Evolutionary conservation across 2,113 vertebrate species (phyloP).

Genomic region (Dicaeum eximium): DNA sequence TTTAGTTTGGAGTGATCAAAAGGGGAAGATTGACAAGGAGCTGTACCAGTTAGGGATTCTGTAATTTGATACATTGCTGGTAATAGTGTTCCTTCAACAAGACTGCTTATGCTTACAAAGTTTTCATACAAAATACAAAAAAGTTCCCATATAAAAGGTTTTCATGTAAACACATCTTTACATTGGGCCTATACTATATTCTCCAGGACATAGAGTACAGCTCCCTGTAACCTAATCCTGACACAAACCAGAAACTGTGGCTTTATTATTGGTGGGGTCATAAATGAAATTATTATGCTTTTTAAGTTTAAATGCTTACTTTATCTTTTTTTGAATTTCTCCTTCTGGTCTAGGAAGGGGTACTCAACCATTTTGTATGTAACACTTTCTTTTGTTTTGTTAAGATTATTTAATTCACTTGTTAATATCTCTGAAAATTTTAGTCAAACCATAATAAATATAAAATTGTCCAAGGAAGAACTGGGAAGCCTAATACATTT

Average conservation of each 20-base stretch:
- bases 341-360: not conserved
- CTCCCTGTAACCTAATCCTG: not conserved
- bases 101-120: not conserved
- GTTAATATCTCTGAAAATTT: not conserved
- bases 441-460: not conserved
- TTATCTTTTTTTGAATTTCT: not conserved
- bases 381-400: not conserved
- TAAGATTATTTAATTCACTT: not conserved
- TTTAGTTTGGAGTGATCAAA: not conserved
- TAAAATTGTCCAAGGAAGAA: not conserved
- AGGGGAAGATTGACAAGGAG: not conserved
- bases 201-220: not conserved
- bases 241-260: not conserved
- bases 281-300: not conserved
- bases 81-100: not conserved
- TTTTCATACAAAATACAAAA: not conserved
- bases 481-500: not conserved
- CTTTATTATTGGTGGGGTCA: not conserved
- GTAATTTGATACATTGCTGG: not conserved
- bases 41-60: not conserved
- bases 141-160: not conserved
- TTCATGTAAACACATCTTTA: not conserved
- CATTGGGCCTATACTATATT: not conserved
- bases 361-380: not conserved
- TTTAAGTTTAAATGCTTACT: not conserved